Base-by-base conservation (phyloP, 2,888 invertebrate species). In the Cerastoderma edule region DNA sequence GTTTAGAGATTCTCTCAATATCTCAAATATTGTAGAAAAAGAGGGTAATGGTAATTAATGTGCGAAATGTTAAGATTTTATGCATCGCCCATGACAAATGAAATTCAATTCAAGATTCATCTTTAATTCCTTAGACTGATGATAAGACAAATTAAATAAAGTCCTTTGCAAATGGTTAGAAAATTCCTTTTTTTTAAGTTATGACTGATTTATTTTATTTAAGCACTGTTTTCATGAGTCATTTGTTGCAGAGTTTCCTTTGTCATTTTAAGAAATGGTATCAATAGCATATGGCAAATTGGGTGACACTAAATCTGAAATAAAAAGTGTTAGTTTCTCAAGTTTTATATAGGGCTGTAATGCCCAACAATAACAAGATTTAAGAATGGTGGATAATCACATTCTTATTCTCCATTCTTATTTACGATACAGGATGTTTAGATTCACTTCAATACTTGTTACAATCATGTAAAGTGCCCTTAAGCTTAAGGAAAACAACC, bases 371-470 rank as follows among this genome's bases (percentile, higher is more conserved):
- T 33, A 60, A 60, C 22, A 60, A 60, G 27, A 27, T 35, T 35
- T 39, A 24, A 24, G 39, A 60, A n/a, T 5, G 39, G 16, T 10
- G 35, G 60, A 60, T 60, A 39, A 33, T 60, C 60, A 24, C 60
- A 22, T n/a, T 39, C 39, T 39, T n/a, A 22, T 60, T 60, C 22
- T 39, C 39, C 24, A 53, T 53, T 13, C 53, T 53, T 53, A 53
- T 53, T 53, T 39, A 13, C 22, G 39, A 22, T 24, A 39, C 32
- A 60, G 60, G 60, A 60, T 60, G 39, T 60, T 60, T 60, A 39
- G 16, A 60, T 39, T 60, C 60, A 60, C 39, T 60, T 60, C 35
- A 60, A 60, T 60, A 60, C 60, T 60, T 60, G 60, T 60, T 33
- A 60, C 60, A 60, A 60, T 60, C 24, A 24, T 10, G 35, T 39